Evolutionary conservation across 2,113 vertebrate species (phyloP).

Genomic region (Colistium nudipinnis): DNA sequence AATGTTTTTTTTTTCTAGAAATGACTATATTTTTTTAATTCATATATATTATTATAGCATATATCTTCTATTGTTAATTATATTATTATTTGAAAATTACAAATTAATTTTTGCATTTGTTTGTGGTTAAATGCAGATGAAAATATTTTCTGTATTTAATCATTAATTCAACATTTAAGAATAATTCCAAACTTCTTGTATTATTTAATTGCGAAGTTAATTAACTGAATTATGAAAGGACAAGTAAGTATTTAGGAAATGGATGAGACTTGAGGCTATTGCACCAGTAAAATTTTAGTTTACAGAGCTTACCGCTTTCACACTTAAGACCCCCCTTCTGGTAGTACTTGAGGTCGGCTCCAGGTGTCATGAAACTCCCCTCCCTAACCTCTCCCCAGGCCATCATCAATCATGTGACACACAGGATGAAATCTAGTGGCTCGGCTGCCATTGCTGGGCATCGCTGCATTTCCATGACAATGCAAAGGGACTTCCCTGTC

Average conservation of each 20-base stretch:
- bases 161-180: no score
- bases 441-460: conserved; percentile 73
- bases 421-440: conserved; percentile 80
- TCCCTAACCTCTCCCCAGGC: conserved; percentile 85
- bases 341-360: conserved; percentile 31
- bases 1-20: no score
- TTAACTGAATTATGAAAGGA: not conserved
- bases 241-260: not conserved
- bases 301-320: conserved; percentile 13
- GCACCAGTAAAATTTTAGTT: conserved; percentile 28
- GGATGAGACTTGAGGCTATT: conserved; percentile 4
- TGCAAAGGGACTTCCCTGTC: conserved; percentile 45
- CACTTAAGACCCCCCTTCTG: conserved; percentile 2
- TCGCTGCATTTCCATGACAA: conserved; percentile 74
- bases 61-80: no score
- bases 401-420: conserved; percentile 88
- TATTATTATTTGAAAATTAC: no score
- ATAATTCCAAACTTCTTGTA: no score
- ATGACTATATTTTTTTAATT: no score
- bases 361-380: conserved; percentile 78
- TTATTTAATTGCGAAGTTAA: no score
- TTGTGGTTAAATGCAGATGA: not conserved
- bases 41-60: no score
- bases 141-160: not conserved
- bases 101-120: not conserved